Base-by-base conservation (phyloP, 2,797 vertebrate genomes). In the Echeneis naucrates region DNA sequence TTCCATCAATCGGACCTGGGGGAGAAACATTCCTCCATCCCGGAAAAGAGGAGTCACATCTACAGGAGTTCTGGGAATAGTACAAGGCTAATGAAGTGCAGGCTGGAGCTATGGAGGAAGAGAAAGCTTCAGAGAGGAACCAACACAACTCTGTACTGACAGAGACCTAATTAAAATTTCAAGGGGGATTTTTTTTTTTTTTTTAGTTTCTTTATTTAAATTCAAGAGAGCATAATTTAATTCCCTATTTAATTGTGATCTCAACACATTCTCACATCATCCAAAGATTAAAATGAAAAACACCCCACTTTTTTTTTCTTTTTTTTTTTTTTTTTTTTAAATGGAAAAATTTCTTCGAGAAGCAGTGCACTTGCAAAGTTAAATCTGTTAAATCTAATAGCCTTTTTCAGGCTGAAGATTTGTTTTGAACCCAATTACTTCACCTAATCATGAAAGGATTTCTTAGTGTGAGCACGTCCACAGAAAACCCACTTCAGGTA, bases 71-170 rank as follows among this genome's bases (percentile, higher is more conserved):
- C 90, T 90, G 90, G 90, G 93, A 94, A 93, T 86, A 83, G 82
- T 87, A 77, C 78, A 65, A 73, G 80, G 86, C 85, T 94, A 95
- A 95, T 94, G 91, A 93, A 90, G 89, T 90, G 87, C 93, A 95
- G 94, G 83, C 91, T 54, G 86, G 44, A 71, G 81, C 71, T 52
- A 27, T 14, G 38, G 59, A 72, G 61, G 66, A 77, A 77, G 70
- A 68, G 77, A 52, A 59, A 52, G 75, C 73, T 33, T 48, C 74
- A 79, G 77, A 12, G 69, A 77, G 82, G 69, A 85, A 65, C 77
- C 57, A 75, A 59, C 56, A 13, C 26, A 62, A 65, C 69, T 59
- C 50, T 56, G 40, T 68, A 75, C 21, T 7, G 60, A 81, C 52
- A 68, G 55, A 66, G 44, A 68, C 68, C 56, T 48, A 10, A 53